Conservation (phyloP, 2,797 vertebrate genomes). For the Myotis planiceps region DNA sequence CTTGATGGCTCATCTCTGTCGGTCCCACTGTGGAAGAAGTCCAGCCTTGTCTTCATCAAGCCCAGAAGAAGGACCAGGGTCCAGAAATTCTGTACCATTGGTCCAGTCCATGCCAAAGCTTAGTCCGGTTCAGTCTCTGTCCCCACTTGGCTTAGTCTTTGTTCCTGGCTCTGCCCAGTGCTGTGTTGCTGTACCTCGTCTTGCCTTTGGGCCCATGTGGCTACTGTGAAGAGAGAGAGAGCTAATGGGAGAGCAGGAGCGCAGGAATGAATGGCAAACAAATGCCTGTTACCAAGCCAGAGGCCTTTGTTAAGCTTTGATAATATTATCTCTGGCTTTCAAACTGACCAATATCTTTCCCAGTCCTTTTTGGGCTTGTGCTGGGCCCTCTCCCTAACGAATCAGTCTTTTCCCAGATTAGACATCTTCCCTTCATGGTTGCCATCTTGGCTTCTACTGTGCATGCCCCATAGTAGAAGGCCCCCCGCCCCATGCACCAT, state of each 20-base stretch:
- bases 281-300: background rate
- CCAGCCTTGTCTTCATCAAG: background rate
- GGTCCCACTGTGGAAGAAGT: background rate
- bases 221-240: background rate
- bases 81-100: background rate
- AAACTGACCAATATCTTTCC: background rate
- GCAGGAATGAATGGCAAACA: background rate
- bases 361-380: background rate
- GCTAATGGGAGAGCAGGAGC: background rate
- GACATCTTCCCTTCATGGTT: background rate
- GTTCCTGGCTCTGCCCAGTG: background rate
- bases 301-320: background rate
- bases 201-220: background rate
- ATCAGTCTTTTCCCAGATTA: background rate
- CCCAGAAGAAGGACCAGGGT: background rate
- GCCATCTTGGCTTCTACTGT: background rate
- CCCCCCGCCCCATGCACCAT: background rate
- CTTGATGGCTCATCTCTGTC: background rate
- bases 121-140: background rate
- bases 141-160: background rate
- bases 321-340: background rate
- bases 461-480: background rate
- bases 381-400: background rate
- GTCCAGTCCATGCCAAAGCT: background rate
- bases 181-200: background rate